Base-by-base conservation (phyloP, 2,888 invertebrate genomes). In the Eledona agricola region DNA sequence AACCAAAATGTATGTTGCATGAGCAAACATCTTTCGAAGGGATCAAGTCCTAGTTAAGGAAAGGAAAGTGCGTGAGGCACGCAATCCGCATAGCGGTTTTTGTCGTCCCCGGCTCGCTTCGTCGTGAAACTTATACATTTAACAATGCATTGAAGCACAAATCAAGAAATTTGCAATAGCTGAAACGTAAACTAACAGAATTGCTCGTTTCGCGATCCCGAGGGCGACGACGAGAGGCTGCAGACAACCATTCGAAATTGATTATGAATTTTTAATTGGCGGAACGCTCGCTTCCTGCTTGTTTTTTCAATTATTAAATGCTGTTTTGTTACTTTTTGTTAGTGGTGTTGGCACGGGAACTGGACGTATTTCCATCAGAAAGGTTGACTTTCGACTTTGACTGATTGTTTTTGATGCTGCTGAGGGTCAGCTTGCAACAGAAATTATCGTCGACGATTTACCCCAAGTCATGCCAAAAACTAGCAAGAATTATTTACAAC, bases 1-100 rank as follows among this genome's bases (percentile, higher is more conserved):
- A n/a, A n/a, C n/a, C n/a, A n/a, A n/a, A n/a, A n/a, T n/a, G n/a
- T n/a, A n/a, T n/a, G n/a, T 25, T 25, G 25, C 25, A 25, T 25
- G 25, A 25, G 11, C 25, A 23, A n/a, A 4, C 9, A 25, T 25
- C 25, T 13, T 15, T 13, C 13, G 19, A 35, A 35, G 9, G 20
- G 20, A 22, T 20, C 19, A 35, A 13, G 13, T 13, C 9, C 15
- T 23, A 26, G 10, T 16, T n/a, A 26, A 38, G 22, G 11, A 15
- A 25, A 15, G 6, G 6, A 38, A 47, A 10, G 38, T 47, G 38
- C 38, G 40, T 42, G 32, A 32, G 5, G 7, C 52, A 52, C 52
- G 52, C 52, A 52, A 52, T 28, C 16, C 46, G 31, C 25, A 52
- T 37, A 26, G 47, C 28, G 15, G 17, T 19, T 15, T 25, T 9